These are phyloP conservation scores for Rhyacophila evoluta DNA, from an alignment of 2,888 invertebrate species.

Conservation along the genomic window DNA sequence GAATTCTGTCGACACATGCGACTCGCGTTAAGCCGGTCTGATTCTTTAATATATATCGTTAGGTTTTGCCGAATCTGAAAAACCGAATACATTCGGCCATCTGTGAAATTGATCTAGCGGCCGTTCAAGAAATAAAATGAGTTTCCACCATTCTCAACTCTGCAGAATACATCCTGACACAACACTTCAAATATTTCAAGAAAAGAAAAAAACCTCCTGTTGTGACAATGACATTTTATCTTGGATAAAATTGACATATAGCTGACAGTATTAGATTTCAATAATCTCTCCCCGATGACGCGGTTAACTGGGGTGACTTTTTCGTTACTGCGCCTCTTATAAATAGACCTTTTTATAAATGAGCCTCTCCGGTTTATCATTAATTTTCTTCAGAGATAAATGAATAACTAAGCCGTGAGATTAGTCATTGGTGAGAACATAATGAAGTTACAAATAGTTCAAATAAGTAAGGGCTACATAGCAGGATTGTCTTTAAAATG, in stretches of 20 bases:
- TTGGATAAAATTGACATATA: neutral
- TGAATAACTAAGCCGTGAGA: neutral
- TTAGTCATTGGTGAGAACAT: neutral
- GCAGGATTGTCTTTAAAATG: neutral
- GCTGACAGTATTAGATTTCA: neutral
- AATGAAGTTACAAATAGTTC: neutral
- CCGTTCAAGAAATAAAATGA: neutral
- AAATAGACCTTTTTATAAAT: no score
- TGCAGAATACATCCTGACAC: neutral
- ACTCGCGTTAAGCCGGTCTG: conserved; percentile 20
- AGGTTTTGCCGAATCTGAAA: conserved; percentile 19
- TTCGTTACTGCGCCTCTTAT: no score
- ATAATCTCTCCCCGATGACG: neutral
- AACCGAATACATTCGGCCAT: conserved; percentile 14
- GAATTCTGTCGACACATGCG: conserved; percentile 30
- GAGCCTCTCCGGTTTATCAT: no score
- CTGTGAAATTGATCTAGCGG: neutral
- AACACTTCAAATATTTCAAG: neutral
- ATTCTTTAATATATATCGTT: conserved; percentile 23
- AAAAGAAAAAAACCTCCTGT: neutral
- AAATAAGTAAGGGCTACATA: neutral
- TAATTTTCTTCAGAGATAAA: no score
- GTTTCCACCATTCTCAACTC: neutral
- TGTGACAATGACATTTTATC: neutral
- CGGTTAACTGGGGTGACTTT: no score